phyloP scores from a whole-genome alignment of 2,888 invertebrate genomes.

The Synanthedon andrenaeformis region DNA sequence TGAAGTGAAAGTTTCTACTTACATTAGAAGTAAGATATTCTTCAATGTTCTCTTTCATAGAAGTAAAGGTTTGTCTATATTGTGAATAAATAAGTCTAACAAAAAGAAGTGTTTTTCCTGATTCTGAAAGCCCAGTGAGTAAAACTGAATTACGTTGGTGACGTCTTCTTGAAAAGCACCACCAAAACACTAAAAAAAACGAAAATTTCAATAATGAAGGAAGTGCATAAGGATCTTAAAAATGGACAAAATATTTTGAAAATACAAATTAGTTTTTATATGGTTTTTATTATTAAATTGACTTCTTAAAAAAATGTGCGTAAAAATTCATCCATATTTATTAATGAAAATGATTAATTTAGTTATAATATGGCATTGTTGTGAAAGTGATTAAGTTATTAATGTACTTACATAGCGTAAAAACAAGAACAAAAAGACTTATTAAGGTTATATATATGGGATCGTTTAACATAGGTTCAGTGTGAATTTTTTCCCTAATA shows the following conservation, averaged over 20 bases:
- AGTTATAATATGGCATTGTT: too few species aligned
- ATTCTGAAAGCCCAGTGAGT: conserved; percentile 86
- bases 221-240: too few species aligned
- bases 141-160: conserved; percentile 75
- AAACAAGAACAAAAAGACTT: conserved; percentile 47
- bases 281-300: too few species aligned
- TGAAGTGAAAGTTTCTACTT: conserved; percentile 22
- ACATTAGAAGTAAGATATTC: conserved; percentile 75
- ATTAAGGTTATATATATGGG: conserved; percentile 62
- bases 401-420: conserved; percentile 47
- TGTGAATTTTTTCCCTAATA: conserved; percentile 55
- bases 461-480: conserved; percentile 55
- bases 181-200: conserved; percentile 68
- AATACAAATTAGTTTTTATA: not conserved
- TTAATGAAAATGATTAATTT: too few species aligned
- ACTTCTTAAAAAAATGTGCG: too few species aligned
- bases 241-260: too few species aligned
- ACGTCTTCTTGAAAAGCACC: conserved; percentile 71
- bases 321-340: too few species aligned
- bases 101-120: conserved; percentile 91
- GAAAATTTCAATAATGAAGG: too few species aligned
- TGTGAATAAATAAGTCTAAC: conserved; percentile 80
- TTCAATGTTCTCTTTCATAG: conserved; percentile 88
- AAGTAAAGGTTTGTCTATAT: conserved; percentile 83
- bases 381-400: too few species aligned